phyloP scores from a whole-genome alignment of 2,797 vertebrate species.

The Fistularia tabacaria region DNA sequence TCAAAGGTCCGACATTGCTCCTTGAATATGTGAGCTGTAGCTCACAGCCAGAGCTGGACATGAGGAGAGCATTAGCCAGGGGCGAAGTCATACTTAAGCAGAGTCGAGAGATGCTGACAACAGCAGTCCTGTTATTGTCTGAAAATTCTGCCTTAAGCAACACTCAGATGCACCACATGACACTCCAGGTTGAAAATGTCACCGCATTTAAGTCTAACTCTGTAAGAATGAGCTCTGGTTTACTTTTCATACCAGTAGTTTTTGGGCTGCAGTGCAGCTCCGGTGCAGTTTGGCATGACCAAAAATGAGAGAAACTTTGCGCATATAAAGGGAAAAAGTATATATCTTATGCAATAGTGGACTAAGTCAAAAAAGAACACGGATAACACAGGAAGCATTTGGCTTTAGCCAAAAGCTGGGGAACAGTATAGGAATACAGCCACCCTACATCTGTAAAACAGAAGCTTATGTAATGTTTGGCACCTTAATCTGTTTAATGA shows the following conservation, averaged over 20 bases:
- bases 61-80: constrained; percentile 24
- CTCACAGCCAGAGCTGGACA: constrained; percentile 26
- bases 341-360: constrained; percentile 12
- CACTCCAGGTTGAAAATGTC: constrained; percentile 47
- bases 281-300: too few relatives aligned
- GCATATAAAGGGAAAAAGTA: constrained; percentile 7
- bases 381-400: constrained; percentile 20
- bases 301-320: too few relatives aligned
- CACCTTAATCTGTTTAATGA: constrained; percentile 10
- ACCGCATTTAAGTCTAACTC: not conserved
- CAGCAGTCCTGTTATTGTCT: constrained; percentile 61
- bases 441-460: constrained; percentile 47
- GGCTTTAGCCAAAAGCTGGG: constrained; percentile 29
- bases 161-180: constrained; percentile 52
- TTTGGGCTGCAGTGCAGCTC: too few relatives aligned
- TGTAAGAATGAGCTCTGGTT: too few relatives aligned
- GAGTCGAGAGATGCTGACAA: constrained; percentile 49
- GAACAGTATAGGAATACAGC: constrained; percentile 32
- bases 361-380: not conserved
- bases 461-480: constrained; percentile 49
- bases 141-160: constrained; percentile 51
- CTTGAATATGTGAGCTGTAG: constrained; percentile 12
- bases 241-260: too few relatives aligned
- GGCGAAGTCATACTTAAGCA: constrained; percentile 47
- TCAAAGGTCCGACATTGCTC: not conserved